Evolutionary conservation across 2,797 vertebrate species (phyloP).

Genomic region (Emydoidea blandingii): DNA sequence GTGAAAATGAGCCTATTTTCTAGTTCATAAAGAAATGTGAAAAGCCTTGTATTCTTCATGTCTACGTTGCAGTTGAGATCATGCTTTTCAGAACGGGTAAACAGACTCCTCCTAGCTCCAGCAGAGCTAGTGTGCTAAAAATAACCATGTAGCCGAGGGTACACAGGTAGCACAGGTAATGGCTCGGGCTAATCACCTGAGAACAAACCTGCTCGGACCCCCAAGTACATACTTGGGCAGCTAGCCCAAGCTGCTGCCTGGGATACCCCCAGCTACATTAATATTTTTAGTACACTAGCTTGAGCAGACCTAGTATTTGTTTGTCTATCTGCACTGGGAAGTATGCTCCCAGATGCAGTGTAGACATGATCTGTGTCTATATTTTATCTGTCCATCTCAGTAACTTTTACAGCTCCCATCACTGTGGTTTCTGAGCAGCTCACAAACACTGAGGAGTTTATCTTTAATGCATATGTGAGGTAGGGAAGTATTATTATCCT

Average conservation of each 20-base stretch:
- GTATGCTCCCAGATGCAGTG: background rate
- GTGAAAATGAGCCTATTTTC: background rate
- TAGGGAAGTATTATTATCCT: background rate
- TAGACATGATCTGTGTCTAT: background rate
- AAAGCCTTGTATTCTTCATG: background rate
- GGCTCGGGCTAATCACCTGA: too few species aligned
- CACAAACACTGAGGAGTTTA: background rate
- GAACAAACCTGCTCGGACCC: too few species aligned
- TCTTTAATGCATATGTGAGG: background rate
- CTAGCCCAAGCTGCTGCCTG: background rate
- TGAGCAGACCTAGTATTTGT: background rate
- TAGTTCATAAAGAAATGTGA: constrained; percentile 23
- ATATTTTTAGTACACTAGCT: background rate
- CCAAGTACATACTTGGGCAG: too few species aligned
- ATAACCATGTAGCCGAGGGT: too few species aligned
- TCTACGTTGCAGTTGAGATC: too few species aligned
- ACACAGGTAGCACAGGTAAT: background rate
- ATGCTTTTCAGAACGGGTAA: background rate
- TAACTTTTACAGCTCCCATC: background rate
- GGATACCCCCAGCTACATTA: background rate
- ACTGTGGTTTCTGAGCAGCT: background rate
- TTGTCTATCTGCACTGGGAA: background rate
- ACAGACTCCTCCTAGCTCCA: background rate
- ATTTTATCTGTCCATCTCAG: background rate
- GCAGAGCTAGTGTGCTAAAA: background rate